phyloP scores from a whole-genome alignment of 1,140 invertebrate genomes.

The Zaprionus ghesquierei region DNA sequence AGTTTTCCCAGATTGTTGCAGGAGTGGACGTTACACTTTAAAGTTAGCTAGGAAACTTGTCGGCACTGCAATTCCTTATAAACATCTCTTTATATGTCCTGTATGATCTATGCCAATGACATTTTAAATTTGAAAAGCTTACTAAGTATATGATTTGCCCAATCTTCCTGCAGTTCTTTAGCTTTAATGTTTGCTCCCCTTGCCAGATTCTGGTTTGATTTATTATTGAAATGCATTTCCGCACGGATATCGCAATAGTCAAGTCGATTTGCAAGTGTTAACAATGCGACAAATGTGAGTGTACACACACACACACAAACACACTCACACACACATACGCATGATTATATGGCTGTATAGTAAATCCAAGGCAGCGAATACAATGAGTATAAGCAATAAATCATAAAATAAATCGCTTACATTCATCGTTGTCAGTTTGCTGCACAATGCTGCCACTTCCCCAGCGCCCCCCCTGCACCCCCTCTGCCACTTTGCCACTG shows the following conservation, averaged over 20 bases:
- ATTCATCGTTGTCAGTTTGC: slow-evolving; percentile 73
- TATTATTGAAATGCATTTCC: slow-evolving; percentile 28
- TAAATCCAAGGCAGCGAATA: slow-evolving; percentile 51
- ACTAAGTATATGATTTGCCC: no score
- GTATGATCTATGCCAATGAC: no score
- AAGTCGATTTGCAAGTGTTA: slow-evolving; percentile 64
- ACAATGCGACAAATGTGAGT: slow-evolving; percentile 50
- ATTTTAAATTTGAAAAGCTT: no score
- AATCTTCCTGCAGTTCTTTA: background rate
- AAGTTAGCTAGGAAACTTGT: background rate
- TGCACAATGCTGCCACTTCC: slow-evolving; percentile 59
- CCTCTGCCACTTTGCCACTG: slow-evolving; percentile 20
- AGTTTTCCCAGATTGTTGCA: background rate
- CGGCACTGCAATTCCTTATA: background rate
- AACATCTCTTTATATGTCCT: accelerated
- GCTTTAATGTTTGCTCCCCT: background rate
- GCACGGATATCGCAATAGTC: slow-evolving; percentile 26
- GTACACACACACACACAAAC: background rate
- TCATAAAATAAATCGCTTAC: slow-evolving; percentile 81
- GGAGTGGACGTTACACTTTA: background rate
- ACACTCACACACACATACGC: background rate
- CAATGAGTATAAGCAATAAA: slow-evolving; percentile 79
- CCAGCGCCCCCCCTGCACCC: background rate
- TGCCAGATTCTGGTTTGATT: background rate
- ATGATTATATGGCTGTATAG: slow-evolving; percentile 8